phyloP scores from a whole-genome alignment of 2,797 vertebrate genomes.

The Molossus alvarezi region DNA sequence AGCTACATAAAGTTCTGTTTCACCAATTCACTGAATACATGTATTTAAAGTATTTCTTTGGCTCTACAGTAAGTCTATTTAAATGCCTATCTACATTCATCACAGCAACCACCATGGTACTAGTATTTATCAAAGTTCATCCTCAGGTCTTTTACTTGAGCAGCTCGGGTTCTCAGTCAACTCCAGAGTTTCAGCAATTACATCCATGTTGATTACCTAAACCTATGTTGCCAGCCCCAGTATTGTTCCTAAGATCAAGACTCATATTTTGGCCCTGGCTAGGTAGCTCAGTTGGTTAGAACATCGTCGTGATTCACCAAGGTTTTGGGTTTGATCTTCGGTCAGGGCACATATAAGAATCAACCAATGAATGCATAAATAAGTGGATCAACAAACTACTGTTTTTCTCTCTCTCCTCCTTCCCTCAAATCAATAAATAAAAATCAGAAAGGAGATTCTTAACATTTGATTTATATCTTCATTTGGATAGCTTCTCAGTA shows the following conservation, averaged over 20 bases:
- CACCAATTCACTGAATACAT: constrained; percentile 67
- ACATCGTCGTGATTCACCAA: background rate
- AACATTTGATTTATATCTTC: background rate
- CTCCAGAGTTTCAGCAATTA: background rate
- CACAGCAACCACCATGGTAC: background rate
- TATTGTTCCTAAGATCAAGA: background rate
- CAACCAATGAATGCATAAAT: background rate
- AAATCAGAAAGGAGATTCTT: background rate
- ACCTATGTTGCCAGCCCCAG: background rate
- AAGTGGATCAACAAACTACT: background rate
- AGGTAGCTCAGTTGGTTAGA: background rate
- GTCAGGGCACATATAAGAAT: background rate
- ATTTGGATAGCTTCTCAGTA: background rate
- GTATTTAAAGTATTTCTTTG: constrained; percentile 67
- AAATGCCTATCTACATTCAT: background rate
- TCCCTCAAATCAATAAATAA: background rate
- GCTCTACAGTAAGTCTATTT: background rate
- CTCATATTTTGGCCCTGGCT: background rate
- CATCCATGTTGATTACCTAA: background rate
- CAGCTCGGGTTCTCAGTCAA: background rate
- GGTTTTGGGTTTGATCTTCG: background rate
- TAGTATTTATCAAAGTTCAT: background rate
- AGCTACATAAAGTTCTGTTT: constrained; percentile 76
- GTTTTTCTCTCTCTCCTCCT: background rate
- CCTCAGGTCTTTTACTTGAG: background rate